Evolutionary conservation across 2,113 vertebrate genomes (phyloP), one percentile per base, ranked within the genome.

Genomic region (Montifringilla adamsi): DNA sequence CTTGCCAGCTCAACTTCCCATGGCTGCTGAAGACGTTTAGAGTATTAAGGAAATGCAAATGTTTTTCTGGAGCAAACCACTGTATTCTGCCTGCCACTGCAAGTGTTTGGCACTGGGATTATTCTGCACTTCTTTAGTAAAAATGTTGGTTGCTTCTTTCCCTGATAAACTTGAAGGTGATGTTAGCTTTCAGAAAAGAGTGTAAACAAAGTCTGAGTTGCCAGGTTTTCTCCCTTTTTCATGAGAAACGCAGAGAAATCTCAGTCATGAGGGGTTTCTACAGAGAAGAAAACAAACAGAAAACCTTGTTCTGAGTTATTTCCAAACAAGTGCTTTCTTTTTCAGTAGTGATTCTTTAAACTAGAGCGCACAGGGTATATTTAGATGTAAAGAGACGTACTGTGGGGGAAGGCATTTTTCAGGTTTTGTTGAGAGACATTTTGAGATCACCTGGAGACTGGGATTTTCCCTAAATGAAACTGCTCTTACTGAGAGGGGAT

Each of bases 361-460:
- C 76, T 87, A 68, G 92, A 94, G 73, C 91, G 81, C 19, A 11
- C 31, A 44, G 68, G 23, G 37, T 94, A 95, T 94, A 84, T 96
- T 93, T 96, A 94, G 93, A 81, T 76, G 53, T 37, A 43, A 90
- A 85, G 68, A 74, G 53, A 73, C 2, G 2, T 10, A 37, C 13
- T 74, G n/a, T 6, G 8, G 39, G 13, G 30, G 37, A 43, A 73
- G 13, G 46, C 19, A 13, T 80, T 41, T 86, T 63, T 83, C 7
- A 47, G 70, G 63, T 87, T 47, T 4, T 59, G 33, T 67, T 90
- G 88, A 93, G 79, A 95, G 92, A 95, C 88, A 3, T 92, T 96
- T 94, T 96, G 90, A 92, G 94, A 93, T 94, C 94, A 95, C 33
- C 58, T 81, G 66, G 47, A 66, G 72, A 28, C 46, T 43, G 50